These are phyloP conservation scores for Thinocorus orbignyianus DNA, from an alignment of 2,113 vertebrate species.

Conservation along the genomic window DNA sequence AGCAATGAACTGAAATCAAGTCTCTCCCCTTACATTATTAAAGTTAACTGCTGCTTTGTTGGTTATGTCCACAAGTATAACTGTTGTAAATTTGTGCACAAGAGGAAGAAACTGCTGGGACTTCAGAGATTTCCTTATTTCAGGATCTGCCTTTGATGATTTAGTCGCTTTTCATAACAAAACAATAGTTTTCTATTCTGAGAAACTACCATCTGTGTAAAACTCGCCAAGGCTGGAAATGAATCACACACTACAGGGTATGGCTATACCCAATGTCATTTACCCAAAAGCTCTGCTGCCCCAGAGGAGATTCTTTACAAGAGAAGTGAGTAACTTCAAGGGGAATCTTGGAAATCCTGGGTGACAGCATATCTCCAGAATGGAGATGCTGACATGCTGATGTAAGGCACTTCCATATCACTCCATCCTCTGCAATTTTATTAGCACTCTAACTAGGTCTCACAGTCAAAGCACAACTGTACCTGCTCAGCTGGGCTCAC, in stretches of 20 bases:
- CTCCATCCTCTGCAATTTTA: not conserved
- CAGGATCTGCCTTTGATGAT: not conserved
- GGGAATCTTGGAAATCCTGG: not conserved
- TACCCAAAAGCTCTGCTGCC: not conserved
- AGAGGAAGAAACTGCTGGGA: not conserved
- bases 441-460: not conserved
- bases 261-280: not conserved
- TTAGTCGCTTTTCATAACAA: not conserved
- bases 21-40: not conserved
- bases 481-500: not conserved
- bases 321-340: not conserved
- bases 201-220: not conserved
- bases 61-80: not conserved
- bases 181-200: not conserved
- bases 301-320: not conserved
- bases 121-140: not conserved
- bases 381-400: too few species aligned
- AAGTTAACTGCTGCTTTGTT: not conserved
- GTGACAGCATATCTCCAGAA: not conserved
- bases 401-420: not conserved
- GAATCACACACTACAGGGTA: fast-evolving
- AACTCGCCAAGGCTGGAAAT: not conserved
- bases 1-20: not conserved
- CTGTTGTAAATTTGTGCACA: not conserved
- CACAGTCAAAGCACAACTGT: not conserved